Base-by-base conservation (phyloP, 1,140 invertebrate species). In the Drosophila repletoides region DNA sequence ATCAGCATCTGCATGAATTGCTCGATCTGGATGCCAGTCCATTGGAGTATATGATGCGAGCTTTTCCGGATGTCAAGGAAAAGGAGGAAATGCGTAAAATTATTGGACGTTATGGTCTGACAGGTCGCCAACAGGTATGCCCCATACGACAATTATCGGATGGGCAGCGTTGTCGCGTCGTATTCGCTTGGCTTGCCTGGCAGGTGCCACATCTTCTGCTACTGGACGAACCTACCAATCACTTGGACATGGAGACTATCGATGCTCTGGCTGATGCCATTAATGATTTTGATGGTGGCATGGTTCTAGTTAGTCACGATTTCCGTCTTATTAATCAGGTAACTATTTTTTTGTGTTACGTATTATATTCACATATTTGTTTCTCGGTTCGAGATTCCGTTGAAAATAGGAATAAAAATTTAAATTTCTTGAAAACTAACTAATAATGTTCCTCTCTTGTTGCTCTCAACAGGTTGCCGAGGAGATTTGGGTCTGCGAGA, bases 401-500 rank as follows among this genome's bases (percentile, higher is more conserved):
- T n/a, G 0, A 15, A 52, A n/a, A 2, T 17, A n/a, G n/a, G n/a
- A n/a, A n/a, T n/a, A n/a, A n/a, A n/a, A n/a, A n/a, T n/a, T n/a
- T n/a, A n/a, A n/a, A n/a, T n/a, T n/a, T 24, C n/a, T 22, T 19
- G 3, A 12, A 7, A 9, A 6, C 22, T 2, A 5, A 17, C 17
- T 46, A 38, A 36, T 26, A 12, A 7, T 4, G 1, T 2, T 14
- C 1, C 22, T 5, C 5, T 51, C 61, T 15, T 38, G 29, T 59
- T 53, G 3, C n/a, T 41, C 4, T 34, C 19, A 46, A 34, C 86
- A 99, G 97, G 98, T 99, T 17, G 98, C 98, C 12, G 95, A 99
- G 91, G 98, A 99, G 91, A 99, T 99, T 90, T 99, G 98, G 98
- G 95, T 99, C 10, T 99, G 99, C 91, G 98, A 99, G 89, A 97